A percentile compares a stretch with the other conserved stretches of the same genome.
phyloP scores from a whole-genome alignment of 2,113 vertebrate species.

The Recurvirostra avosetta region DNA sequence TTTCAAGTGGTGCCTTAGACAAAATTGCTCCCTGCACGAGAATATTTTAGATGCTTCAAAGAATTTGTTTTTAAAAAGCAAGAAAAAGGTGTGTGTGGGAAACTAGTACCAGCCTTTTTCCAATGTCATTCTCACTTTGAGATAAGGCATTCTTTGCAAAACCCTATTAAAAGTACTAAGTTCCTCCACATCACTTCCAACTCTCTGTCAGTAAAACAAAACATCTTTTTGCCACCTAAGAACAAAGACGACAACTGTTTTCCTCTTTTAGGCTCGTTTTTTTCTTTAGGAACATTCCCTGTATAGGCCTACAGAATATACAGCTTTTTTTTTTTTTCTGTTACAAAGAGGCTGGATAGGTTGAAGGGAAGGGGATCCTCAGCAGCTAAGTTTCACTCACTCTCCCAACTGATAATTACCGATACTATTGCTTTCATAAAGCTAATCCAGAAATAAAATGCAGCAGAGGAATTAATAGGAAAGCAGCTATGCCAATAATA shows the following conservation, averaged over 20 bases:
- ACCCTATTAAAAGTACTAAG: background rate
- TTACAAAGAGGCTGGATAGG: background rate
- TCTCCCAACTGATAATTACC: background rate
- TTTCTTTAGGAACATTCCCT: background rate
- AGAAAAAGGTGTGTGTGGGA: background rate
- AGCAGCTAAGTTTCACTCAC: background rate
- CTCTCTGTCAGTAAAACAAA: background rate
- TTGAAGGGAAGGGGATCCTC: background rate
- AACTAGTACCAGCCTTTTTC: background rate
- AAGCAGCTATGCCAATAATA: background rate
- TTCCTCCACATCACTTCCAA: background rate
- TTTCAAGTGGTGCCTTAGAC: background rate
- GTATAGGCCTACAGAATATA: background rate
- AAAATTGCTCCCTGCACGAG: background rate
- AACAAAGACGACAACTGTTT: background rate
- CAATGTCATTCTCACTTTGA: background rate
- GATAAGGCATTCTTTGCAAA: background rate
- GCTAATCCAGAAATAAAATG: background rate
- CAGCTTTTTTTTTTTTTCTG: background rate
- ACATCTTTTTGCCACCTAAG: background rate
- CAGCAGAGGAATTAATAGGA: background rate
- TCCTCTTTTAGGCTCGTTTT: background rate
- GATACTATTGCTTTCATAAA: background rate
- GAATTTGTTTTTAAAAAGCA: background rate
- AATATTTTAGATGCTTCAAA: background rate